Conservation (phyloP, 2,888 invertebrate genomes). For the Drosophila yooni region DNA sequence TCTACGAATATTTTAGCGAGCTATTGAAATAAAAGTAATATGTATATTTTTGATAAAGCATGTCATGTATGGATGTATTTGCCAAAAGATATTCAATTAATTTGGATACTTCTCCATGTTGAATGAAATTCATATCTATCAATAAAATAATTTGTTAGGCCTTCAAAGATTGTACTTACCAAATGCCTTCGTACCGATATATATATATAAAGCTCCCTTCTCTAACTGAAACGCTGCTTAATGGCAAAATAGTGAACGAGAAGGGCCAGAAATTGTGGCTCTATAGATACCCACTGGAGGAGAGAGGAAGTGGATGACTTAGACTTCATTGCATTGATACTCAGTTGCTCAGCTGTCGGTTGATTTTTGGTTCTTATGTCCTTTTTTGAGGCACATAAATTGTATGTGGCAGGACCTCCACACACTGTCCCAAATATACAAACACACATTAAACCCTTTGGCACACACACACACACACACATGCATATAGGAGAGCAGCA, state of each 20-base stretch:
- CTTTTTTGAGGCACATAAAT: constrained; percentile 72
- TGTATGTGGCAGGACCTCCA: constrained; percentile 57
- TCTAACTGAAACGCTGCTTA: constrained; percentile 11
- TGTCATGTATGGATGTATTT: neutral
- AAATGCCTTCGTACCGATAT: neutral
- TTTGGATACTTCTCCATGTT: neutral
- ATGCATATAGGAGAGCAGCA: constrained; percentile 33
- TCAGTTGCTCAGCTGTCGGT: constrained; percentile 61
- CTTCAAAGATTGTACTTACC: neutral
- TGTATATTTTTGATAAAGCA: neutral
- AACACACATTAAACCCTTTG: constrained; percentile 56
- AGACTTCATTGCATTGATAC: constrained; percentile 67
- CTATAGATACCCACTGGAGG: neutral
- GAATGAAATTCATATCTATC: neutral
- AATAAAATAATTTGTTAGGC: neutral
- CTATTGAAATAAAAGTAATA: neutral
- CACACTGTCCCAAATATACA: constrained; percentile 13
- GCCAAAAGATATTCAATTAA: neutral
- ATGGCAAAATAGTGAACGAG: neutral
- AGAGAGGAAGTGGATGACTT: constrained; percentile 3
- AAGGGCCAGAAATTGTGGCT: neutral
- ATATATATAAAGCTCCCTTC: constrained; percentile 12
- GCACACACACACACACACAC: constrained; percentile 20
- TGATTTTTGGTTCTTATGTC: constrained; percentile 63
- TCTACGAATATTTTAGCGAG: neutral